Base-by-base conservation (phyloP, 2,888 invertebrate genomes). In the Alviniconcha strummeri region DNA sequence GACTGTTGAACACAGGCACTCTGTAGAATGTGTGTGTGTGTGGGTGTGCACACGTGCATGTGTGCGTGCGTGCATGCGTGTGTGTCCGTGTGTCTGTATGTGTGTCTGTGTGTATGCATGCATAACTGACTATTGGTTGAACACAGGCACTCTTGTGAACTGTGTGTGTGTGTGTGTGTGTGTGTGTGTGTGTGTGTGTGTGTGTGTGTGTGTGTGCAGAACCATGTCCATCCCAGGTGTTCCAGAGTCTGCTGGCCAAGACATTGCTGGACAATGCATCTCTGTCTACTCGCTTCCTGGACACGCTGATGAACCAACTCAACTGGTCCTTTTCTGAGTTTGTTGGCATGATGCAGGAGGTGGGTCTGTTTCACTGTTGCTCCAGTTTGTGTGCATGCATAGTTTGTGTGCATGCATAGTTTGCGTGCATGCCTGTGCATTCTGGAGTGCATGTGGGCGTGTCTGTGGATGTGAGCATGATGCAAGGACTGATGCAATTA, bases 291-390 rank as follows among this genome's bases (percentile, higher is more conserved):
- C 94, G 95, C 0, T 97, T 96, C 91, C 94, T 97, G 15, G 97
- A 97, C 93, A 97, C 96, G 0, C 94, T 97, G 55, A 94, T 97
- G 8, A 97, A 96, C 91, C 97, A 97, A 90, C 94, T 97, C 7
- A 97, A 97, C 94, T 97, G 97, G 97, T 96, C 97, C 0, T 97
- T 97, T 92, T 97, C 97, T 0, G 97, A 97, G 91, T 97, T 97
- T 91, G 96, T 97, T 87, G 96, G 96, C 55, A 96, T 97, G 95
- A 95, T 97, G 91, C 97, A 97, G 92, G 97, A 97, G 90, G 92
- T 92, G 81, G 84, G 60, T 60, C 9, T 60, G 8, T 71, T 15
- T 17, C 19, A 17, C 71, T 19, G 2, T 71, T 71, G 64, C 15
- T 64, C 64, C 17, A 17, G 64, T 17, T 9, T 72, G 72, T 72